phyloP scores from a whole-genome alignment of 2,113 vertebrate species.

The Chionomys nivalis region DNA sequence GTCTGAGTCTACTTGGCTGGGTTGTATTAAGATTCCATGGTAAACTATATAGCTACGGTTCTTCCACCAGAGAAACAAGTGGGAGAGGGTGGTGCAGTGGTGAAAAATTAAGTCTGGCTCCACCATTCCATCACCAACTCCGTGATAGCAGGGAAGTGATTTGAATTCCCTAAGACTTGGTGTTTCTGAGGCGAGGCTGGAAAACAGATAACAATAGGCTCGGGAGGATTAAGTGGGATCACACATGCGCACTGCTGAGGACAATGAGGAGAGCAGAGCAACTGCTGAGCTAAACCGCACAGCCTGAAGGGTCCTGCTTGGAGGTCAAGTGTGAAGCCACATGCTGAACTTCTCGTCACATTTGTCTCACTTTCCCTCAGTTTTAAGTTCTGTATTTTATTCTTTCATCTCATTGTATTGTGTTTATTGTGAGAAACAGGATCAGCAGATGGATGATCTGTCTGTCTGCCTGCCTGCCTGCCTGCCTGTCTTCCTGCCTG shows the following conservation, averaged over 20 bases:
- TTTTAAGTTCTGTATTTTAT: slow-evolving; percentile 19
- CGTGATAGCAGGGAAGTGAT: neutral
- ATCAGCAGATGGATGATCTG: neutral
- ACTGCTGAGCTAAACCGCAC: neutral
- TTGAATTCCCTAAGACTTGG: slow-evolving; percentile 4
- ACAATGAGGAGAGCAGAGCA: neutral
- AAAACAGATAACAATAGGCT: slow-evolving; percentile 41
- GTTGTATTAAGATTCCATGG: neutral
- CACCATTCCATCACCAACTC: neutral
- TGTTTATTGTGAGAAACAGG: slow-evolving; percentile 43
- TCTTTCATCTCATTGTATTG: neutral
- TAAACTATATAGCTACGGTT: neutral
- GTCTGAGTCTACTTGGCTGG: neutral
- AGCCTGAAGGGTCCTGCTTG: neutral
- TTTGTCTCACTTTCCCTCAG: slow-evolving; percentile 31
- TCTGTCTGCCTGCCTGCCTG: no score
- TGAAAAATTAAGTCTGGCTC: neutral
- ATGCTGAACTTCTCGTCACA: neutral
- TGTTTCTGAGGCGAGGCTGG: slow-evolving; percentile 4
- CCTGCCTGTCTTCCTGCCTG: neutral
- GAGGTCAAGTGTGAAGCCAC: neutral
- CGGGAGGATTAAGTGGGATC: slow-evolving; percentile 43
- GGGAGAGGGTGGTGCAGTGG: neutral
- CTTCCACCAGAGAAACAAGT: neutral
- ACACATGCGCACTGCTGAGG: neutral